These are phyloP conservation scores for Enteromius fasciolatus DNA, from an alignment of 2,797 vertebrate species.

Conservation along the genomic window DNA sequence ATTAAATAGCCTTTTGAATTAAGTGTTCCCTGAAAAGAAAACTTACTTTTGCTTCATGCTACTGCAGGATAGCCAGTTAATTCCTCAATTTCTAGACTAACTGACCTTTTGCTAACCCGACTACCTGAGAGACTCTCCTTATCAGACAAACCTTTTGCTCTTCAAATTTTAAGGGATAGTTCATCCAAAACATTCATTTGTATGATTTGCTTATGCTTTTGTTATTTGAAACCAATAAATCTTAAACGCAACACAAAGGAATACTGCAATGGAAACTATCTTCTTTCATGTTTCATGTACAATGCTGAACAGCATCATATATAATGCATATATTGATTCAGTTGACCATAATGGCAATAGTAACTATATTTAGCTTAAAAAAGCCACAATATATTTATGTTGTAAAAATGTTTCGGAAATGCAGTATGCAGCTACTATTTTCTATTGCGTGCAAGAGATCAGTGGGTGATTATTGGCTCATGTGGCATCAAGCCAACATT, in stretches of 20 bases:
- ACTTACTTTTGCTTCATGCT: neutral
- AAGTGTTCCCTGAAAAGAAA: constrained; percentile 31
- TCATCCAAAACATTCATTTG: neutral
- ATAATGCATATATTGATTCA: neutral
- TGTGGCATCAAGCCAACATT: constrained; percentile 35
- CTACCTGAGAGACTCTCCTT: neutral
- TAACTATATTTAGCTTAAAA: neutral
- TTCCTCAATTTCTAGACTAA: neutral
- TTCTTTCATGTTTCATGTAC: neutral
- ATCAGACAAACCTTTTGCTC: neutral
- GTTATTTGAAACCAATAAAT: neutral
- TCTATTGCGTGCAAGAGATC: constrained; percentile 35
- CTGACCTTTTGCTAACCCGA: neutral
- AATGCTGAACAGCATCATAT: neutral
- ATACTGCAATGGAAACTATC: neutral
- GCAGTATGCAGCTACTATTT: neutral
- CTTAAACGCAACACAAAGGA: neutral
- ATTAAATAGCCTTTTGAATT: constrained; percentile 3
- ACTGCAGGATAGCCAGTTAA: neutral
- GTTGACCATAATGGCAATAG: neutral
- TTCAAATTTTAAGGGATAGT: neutral
- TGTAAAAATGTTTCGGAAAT: neutral
- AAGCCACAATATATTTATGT: neutral
- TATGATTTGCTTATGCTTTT: neutral
- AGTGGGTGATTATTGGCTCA: constrained; percentile 28